Evolutionary conservation across 2,888 invertebrate genomes (phyloP).

Genomic region (Patella caerulea): DNA sequence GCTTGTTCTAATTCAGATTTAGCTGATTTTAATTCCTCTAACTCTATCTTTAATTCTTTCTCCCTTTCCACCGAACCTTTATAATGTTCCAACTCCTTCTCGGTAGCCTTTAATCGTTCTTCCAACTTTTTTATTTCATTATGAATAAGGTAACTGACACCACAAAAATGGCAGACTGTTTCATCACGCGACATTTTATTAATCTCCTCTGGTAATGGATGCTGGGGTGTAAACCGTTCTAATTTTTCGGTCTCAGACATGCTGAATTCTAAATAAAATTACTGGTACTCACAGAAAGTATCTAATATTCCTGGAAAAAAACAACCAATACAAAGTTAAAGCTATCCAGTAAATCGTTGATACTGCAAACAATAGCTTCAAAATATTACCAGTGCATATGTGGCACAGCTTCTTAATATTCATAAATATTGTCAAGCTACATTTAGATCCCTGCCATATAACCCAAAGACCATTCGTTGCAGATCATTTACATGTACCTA

Average conservation of each 20-base stretch:
- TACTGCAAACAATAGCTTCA: too few relatives aligned
- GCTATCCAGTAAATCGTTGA: too few relatives aligned
- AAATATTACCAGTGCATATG: too few relatives aligned
- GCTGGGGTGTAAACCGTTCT: slow-evolving; percentile 53
- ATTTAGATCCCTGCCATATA: too few relatives aligned
- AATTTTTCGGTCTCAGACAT: slow-evolving; percentile 18
- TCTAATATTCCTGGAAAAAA: not conserved
- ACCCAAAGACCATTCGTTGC: too few relatives aligned
- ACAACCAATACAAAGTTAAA: not conserved
- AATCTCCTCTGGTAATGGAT: slow-evolving; percentile 70
- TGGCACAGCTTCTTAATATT: too few relatives aligned
- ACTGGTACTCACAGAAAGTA: slow-evolving; percentile 16
- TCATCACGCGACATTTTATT: slow-evolving; percentile 67
- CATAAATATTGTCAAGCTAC: too few relatives aligned
- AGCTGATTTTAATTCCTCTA: slow-evolving; percentile 42
- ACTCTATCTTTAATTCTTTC: slow-evolving; percentile 47
- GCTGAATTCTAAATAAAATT: not conserved
- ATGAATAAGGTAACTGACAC: slow-evolving; percentile 72
- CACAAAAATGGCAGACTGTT: slow-evolving; percentile 70
- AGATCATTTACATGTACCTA: too few relatives aligned
- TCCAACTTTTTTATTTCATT: slow-evolving; percentile 71
- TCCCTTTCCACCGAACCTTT: slow-evolving; percentile 58
- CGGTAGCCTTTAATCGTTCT: slow-evolving; percentile 59
- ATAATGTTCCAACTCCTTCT: slow-evolving; percentile 56
- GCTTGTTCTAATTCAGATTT: slow-evolving; percentile 45